Conservation (phyloP, 1,140 invertebrate genomes). For the Stratiolaelaps scimitus region DNA sequence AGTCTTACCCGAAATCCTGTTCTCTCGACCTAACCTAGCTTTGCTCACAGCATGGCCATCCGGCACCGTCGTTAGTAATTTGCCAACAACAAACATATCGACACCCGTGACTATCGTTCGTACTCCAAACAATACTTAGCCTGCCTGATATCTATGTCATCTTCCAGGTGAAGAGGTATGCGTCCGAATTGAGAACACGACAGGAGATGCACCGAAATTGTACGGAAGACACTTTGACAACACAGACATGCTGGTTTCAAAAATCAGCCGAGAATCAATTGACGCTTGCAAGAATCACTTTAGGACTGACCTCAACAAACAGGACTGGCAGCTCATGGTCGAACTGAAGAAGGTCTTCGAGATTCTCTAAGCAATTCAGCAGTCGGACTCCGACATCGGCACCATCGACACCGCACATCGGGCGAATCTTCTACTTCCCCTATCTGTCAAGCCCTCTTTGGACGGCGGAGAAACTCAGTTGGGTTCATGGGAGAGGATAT, state of each 20-base stretch:
- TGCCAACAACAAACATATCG: too few species aligned
- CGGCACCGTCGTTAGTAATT: too few species aligned
- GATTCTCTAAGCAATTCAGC: slow-evolving; percentile 68
- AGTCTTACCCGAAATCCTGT: too few species aligned
- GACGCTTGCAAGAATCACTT: slow-evolving; percentile 99
- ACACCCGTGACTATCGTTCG: too few species aligned
- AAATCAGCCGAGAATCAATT: slow-evolving; percentile 94
- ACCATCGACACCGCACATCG: too few species aligned
- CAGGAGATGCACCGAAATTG: slow-evolving; percentile 94
- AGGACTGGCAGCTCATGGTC: slow-evolving; percentile 95
- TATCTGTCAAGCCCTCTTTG: too few species aligned
- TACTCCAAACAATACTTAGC: too few species aligned
- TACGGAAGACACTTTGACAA: slow-evolving; percentile 95
- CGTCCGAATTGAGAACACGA: slow-evolving; percentile 90
- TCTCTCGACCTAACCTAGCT: too few species aligned
- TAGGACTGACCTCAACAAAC: slow-evolving; percentile 85
- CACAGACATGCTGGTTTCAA: slow-evolving; percentile 81
- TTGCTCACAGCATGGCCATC: too few species aligned
- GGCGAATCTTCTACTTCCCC: too few species aligned
- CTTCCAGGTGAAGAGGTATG: slow-evolving; percentile 69
- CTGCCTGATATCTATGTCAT: not conserved
- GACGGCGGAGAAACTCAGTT: too few species aligned
- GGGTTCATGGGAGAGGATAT: too few species aligned
- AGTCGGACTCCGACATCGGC: not conserved
- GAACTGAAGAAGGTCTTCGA: slow-evolving; percentile 96